Conservation (phyloP, 2,797 vertebrate genomes). For the Acestrorhynchus altus region DNA sequence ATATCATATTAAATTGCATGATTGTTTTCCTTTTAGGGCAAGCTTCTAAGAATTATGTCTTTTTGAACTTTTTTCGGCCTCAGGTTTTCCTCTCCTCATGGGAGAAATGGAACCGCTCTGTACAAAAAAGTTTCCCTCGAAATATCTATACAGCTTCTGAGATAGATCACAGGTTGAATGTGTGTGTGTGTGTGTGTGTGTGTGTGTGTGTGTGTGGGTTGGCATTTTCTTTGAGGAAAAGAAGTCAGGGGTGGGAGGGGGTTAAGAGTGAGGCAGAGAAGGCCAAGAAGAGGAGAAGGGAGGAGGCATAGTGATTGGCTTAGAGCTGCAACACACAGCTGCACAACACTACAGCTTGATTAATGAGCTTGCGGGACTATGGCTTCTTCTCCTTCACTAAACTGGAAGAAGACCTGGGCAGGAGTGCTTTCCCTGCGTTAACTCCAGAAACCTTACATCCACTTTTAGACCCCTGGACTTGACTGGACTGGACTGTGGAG, state of each 20-base stretch:
- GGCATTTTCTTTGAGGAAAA: conserved; percentile 61
- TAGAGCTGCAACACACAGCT: conserved; percentile 64
- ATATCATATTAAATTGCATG: too few relatives aligned
- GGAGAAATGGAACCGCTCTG: conserved; percentile 73
- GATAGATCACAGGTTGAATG: conserved; percentile 73
- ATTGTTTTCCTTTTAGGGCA: conserved; percentile 48
- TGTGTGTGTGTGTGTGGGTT: too few relatives aligned
- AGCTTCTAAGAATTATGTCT: conserved; percentile 41
- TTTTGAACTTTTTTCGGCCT: conserved; percentile 47
- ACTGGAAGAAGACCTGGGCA: conserved; percentile 23
- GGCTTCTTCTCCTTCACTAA: conserved; percentile 38
- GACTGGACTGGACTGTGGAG: conserved; percentile 20
- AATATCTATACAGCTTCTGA: conserved; percentile 60
- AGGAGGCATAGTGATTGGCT: conserved; percentile 63
- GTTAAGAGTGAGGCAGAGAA: conserved; percentile 32
- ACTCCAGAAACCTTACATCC: conserved; percentile 59
- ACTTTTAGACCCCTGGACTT: conserved; percentile 15
- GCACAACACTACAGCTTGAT: conserved; percentile 35
- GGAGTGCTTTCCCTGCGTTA: background rate
- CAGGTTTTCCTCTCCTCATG: conserved; percentile 28
- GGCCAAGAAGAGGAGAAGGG: conserved; percentile 56
- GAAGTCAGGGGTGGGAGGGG: conserved; percentile 11
- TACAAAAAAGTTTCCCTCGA: conserved; percentile 68
- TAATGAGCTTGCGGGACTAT: conserved; percentile 57
- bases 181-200: too few relatives aligned